A percentile compares a stretch with the other conserved stretches of the same genome.
These are phyloP conservation scores for Meloidogyne hapla DNA, from an alignment of 1,140 invertebrate species.

Conservation along the genomic window DNA sequence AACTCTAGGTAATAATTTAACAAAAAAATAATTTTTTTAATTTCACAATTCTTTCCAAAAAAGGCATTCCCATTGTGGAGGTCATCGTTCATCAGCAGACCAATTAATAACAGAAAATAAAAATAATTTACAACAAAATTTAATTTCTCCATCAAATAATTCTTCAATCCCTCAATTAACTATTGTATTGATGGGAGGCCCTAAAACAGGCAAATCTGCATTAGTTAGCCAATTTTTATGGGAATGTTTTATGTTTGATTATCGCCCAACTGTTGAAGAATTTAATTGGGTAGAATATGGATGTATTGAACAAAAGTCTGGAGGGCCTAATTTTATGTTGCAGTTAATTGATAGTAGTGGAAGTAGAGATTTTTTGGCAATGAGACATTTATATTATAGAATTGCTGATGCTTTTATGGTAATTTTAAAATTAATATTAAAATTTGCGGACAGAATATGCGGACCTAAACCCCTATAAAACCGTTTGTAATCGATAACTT, in stretches of 20 bases:
- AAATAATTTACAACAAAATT: conserved; percentile 11
- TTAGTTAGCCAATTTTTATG: conserved; percentile 61
- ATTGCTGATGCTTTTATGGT: conserved; percentile 60
- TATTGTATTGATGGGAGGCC: conserved; percentile 46
- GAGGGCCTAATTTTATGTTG: conserved; percentile 20
- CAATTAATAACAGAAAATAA: conserved; percentile 4
- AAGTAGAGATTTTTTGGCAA: conserved; percentile 58
- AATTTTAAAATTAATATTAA: too few relatives aligned
- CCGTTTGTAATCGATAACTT: too few relatives aligned
- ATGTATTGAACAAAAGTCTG: conserved; percentile 22
- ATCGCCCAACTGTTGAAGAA: conserved; percentile 59
- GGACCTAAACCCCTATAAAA: too few relatives aligned
- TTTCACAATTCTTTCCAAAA: too few relatives aligned
- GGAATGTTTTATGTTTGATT: conserved; percentile 55
- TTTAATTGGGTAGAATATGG: conserved; percentile 64
- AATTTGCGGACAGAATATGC: too few relatives aligned
- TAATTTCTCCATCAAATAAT: too few relatives aligned
- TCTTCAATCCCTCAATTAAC: conserved; percentile 33
- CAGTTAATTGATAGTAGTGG: conserved; percentile 57
- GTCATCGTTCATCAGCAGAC: conserved; percentile 9
- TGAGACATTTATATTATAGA: conserved; percentile 56
- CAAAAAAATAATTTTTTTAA: not conserved
- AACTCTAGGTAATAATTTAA: not conserved
- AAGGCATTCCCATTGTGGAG: conserved; percentile 16
- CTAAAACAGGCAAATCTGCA: conserved; percentile 55